Evolutionary conservation across 2,797 vertebrate species (phyloP), one percentile per base, ranked within the genome.

Genomic region (Lateolabrax maculatus): DNA sequence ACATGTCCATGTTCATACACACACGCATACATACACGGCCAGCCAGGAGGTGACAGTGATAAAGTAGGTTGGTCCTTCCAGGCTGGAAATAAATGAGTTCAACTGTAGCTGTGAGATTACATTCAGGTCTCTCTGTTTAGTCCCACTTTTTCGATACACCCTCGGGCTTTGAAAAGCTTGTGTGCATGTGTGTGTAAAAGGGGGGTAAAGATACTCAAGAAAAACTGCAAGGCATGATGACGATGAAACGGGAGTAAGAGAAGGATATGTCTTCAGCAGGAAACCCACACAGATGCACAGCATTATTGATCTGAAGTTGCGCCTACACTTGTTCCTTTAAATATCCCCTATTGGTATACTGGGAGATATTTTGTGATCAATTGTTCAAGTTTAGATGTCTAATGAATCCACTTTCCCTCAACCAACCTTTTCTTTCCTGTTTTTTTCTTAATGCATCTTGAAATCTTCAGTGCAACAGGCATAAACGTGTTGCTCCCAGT

Each of bases 81-180:
- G 89, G 79, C 77, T 86, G 89, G 88, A 89, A 91, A 90, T 93
- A 93, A 94, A 94, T 91, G 80, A 92, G 89, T 94, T 93, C 90
- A 94, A 94, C 84, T 90, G 90, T 84, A 86, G 92, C 91, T 82
- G 83, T 88, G 84, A 92, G 91, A 93, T 94, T 93, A 92, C 68
- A 68, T 81, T 89, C 79, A 82, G 90, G 86, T 66, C 89, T 86
- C 82, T 88, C 83, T 90, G 79, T 87, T 87, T 78, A 79, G 88
- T 67, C 29, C 37, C 49, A 55, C 71, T 84, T 86, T 87, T 85
- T 83, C 81, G 76, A 81, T 85, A 80, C 63, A 79, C 73, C 89
- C 84, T 76, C 39, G 0, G 75, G 82, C 78, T 80, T 78, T 61
- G 39, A 71, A 64, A 48, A 60, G 69, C 51, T 46, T 61, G 75